These are phyloP conservation scores for Falco berigora DNA, from an alignment of 2,797 vertebrate genomes.

Conservation along the genomic window DNA sequence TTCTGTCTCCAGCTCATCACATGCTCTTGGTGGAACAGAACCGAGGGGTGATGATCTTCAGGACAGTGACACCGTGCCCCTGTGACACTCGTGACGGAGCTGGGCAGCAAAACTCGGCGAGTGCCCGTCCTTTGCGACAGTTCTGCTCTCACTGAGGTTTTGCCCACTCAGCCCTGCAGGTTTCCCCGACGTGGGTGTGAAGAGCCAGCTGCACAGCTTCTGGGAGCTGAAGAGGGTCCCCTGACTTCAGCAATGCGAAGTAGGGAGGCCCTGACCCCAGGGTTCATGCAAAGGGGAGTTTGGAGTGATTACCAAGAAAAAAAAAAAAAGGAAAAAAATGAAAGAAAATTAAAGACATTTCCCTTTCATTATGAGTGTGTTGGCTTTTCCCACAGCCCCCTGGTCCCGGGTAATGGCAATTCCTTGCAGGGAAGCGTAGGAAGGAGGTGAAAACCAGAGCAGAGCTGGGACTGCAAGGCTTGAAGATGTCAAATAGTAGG, in stretches of 20 bases:
- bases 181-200: background rate
- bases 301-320: background rate
- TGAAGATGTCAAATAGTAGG: background rate
- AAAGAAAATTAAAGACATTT: background rate
- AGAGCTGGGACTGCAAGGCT: background rate
- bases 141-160: background rate
- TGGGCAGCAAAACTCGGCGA: background rate
- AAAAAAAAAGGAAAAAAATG: background rate
- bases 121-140: background rate
- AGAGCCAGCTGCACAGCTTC: background rate
- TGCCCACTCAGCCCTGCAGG: background rate
- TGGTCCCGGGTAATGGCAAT: background rate
- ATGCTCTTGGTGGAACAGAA: background rate
- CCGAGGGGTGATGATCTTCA: background rate
- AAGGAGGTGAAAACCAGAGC: background rate
- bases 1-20: background rate
- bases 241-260: background rate
- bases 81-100: background rate
- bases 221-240: background rate
- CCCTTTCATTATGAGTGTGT: background rate
- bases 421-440: background rate
- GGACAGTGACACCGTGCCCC: background rate
- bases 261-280: background rate
- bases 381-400: background rate
- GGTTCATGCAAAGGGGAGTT: background rate